A percentile compares a stretch with the other conserved stretches of the same genome.
phyloP scores from a whole-genome alignment of 1,140 invertebrate species.

The Eupeodes corollae region DNA sequence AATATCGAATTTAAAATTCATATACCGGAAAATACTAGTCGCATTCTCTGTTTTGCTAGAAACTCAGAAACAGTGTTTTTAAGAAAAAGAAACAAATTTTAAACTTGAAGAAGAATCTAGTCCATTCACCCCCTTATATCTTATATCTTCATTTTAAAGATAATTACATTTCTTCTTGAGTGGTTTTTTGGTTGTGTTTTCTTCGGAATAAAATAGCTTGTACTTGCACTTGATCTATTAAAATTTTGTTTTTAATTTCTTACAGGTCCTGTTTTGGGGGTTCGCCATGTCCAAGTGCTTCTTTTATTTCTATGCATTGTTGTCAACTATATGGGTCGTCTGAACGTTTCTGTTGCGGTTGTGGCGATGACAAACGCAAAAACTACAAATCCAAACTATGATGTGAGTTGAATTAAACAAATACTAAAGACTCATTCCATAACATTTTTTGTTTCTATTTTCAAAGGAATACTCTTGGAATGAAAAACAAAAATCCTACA shows the following conservation, averaged over 20 bases:
- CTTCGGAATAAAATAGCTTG: too few species aligned
- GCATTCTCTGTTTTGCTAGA: too few species aligned
- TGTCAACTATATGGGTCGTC: conserved; percentile 48
- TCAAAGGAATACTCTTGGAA: conserved; percentile 40
- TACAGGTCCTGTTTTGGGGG: conserved; percentile 37
- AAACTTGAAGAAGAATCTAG: too few species aligned
- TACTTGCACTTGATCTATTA: too few species aligned
- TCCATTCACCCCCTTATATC: too few species aligned
- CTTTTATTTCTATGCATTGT: conserved; percentile 51
- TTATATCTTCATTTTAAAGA: too few species aligned
- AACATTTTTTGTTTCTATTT: conserved; percentile 14
- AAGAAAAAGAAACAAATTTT: too few species aligned
- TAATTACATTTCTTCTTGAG: too few species aligned
- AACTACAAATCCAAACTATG: conserved; percentile 23
- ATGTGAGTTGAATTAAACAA: conserved; percentile 20
- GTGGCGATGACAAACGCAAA: conserved; percentile 38
- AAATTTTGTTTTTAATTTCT: conserved; percentile 30
- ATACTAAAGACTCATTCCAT: neutral
- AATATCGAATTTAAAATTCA: too few species aligned
- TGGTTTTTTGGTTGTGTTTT: too few species aligned
- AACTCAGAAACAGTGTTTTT: too few species aligned
- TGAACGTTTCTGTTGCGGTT: conserved; percentile 56
- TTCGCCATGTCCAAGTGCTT: conserved; percentile 51
- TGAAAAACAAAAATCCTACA: conserved; percentile 40
- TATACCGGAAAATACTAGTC: too few species aligned